These are phyloP conservation scores for Cairina moschata DNA, from an alignment of 2,113 vertebrate genomes.

Conservation along the genomic window DNA sequence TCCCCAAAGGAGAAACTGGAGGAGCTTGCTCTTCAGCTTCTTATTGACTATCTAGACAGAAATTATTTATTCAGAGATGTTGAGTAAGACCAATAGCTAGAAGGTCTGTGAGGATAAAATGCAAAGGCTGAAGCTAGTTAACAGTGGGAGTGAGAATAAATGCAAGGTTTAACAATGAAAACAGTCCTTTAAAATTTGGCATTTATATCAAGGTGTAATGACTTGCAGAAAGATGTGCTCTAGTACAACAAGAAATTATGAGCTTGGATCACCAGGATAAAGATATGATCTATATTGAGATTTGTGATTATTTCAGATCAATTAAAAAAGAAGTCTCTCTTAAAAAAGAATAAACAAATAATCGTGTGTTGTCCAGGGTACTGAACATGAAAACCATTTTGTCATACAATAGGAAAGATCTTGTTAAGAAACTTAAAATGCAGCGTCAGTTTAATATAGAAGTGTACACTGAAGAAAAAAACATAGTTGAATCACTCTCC, in stretches of 20 bases:
- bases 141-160: neutral
- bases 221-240: neutral
- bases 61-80: neutral
- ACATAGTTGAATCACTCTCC: neutral
- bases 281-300: neutral
- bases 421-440: neutral
- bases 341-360: fast-evolving
- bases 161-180: neutral
- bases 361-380: neutral
- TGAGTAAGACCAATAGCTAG: neutral
- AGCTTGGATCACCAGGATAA: neutral
- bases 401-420: fast-evolving
- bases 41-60: neutral
- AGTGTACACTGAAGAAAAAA: neutral
- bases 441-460: fast-evolving
- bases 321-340: fast-evolving
- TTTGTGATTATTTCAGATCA: neutral
- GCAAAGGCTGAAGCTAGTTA: neutral
- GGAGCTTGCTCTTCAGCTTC: neutral
- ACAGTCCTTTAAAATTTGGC: neutral
- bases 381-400: fast-evolving
- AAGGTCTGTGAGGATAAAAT: neutral
- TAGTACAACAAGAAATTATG: neutral
- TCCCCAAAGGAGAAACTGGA: neutral
- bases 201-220: neutral